Conservation (phyloP, 2,797 vertebrate species). For the Pachyuromys duprasi region DNA sequence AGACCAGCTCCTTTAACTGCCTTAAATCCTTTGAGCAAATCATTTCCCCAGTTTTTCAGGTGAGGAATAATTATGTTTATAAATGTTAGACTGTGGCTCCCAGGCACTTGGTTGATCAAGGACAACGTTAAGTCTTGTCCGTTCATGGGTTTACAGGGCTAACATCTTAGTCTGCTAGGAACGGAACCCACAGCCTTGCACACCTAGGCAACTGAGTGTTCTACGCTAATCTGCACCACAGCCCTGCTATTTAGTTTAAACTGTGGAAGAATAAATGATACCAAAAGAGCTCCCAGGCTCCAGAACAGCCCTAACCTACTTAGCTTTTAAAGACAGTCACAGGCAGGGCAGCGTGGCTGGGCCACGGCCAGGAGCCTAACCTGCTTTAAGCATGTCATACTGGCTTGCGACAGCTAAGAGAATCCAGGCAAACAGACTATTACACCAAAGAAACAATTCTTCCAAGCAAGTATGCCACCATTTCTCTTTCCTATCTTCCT, state of each 20-base stretch:
- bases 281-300: not conserved
- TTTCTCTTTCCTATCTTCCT: not conserved
- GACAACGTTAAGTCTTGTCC: not conserved
- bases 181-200: not conserved
- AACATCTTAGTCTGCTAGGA: not conserved
- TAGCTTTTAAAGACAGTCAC: not conserved
- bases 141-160: not conserved
- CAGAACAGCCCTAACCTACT: not conserved
- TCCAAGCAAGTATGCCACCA: not conserved
- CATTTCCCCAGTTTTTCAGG: conserved; percentile 42
- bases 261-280: not conserved
- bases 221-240: not conserved
- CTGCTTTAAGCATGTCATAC: not conserved
- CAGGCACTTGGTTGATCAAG: not conserved
- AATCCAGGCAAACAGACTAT: not conserved
- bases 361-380: not conserved
- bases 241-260: not conserved
- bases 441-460: not conserved
- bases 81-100: not conserved
- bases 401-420: not conserved
- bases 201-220: not conserved
- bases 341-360: not conserved
- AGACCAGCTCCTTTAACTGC: conserved; percentile 1
- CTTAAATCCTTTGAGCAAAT: conserved; percentile 30
- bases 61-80: not conserved